These are phyloP conservation scores for Philereme transversata DNA, from an alignment of 2,888 invertebrate species.

Conservation along the genomic window DNA sequence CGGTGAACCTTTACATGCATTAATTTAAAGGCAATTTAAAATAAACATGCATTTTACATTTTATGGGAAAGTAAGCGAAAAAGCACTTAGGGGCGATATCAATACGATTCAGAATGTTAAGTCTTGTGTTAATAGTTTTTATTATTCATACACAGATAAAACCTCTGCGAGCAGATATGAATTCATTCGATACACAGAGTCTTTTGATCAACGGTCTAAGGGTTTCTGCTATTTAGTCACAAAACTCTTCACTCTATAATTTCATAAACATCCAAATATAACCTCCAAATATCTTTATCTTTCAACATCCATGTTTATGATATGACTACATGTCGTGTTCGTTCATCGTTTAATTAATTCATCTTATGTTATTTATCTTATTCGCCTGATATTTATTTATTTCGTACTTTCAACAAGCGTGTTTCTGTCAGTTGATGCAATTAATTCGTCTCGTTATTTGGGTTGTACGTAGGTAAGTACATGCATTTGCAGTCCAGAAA, in stretches of 20 bases:
- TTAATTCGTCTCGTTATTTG: conserved; percentile 27
- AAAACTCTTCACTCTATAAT: too few relatives aligned
- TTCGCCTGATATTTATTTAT: conserved; percentile 34
- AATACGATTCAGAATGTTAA: too few relatives aligned
- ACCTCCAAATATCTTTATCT: conserved; percentile 10
- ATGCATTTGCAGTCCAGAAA: not conserved
- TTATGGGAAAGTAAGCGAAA: too few relatives aligned
- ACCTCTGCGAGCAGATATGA: too few relatives aligned
- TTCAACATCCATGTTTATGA: conserved; percentile 32
- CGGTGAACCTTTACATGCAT: conserved; percentile 29
- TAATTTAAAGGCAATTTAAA: conserved; percentile 13
- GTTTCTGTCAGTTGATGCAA: conserved; percentile 28
- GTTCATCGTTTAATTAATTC: conserved; percentile 35
- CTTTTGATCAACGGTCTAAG: too few relatives aligned
- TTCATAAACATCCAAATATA: too few relatives aligned
- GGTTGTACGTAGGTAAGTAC: not conserved
- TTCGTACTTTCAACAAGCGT: conserved; percentile 32
- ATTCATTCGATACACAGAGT: too few relatives aligned
- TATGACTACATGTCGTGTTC: conserved; percentile 36
- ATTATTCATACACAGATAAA: too few relatives aligned
- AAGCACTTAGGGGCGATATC: too few relatives aligned
- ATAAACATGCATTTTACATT: conserved; percentile 3
- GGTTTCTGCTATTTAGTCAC: too few relatives aligned
- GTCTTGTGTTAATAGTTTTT: too few relatives aligned
- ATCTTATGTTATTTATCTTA: conserved; percentile 16